Evolutionary conservation across 23 tunicate genomes (phyloP).

Genomic region (Aplidium turbinatum): DNA sequence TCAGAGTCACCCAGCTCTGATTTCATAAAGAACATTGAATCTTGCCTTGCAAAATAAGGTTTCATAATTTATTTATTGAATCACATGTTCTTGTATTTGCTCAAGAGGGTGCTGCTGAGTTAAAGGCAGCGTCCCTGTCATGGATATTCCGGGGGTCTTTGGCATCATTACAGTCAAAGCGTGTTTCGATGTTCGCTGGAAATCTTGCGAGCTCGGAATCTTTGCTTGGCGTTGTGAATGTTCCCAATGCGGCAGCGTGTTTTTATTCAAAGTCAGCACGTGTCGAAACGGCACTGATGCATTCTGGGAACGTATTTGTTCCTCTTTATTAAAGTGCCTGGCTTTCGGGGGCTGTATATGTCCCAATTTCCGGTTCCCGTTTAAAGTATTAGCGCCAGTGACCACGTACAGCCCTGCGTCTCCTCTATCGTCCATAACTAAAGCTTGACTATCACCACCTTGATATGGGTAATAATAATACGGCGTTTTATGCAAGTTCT

Average conservation of each 20-base stretch:
- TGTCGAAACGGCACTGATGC: constrained; percentile 21
- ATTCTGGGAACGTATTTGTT: background rate
- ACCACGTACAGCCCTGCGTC: constrained; percentile 74
- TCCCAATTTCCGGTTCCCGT: background rate
- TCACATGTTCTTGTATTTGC: constrained; percentile 62
- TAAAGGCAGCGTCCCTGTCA: constrained; percentile 32
- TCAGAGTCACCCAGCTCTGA: too few relatives aligned
- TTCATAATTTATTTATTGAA: constrained; percentile 1
- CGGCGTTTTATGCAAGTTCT: constrained; percentile 59
- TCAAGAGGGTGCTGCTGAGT: constrained; percentile 54
- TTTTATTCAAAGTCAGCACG: constrained; percentile 6
- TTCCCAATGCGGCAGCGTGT: constrained; percentile 9
- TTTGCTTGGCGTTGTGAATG: too few relatives aligned
- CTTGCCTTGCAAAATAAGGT: constrained; percentile 63
- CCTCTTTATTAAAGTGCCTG: background rate
- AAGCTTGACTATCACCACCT: constrained; percentile 8
- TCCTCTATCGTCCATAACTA: constrained; percentile 11
- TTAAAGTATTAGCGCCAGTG: constrained; percentile 57
- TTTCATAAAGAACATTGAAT: too few relatives aligned
- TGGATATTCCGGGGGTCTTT: constrained; percentile 48
- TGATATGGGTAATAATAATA: constrained; percentile 71
- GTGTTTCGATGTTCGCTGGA: constrained; percentile 1
- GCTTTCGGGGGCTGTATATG: background rate
- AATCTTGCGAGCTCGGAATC: background rate
- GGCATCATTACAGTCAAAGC: constrained; percentile 61